Evolutionary conservation across 2,113 vertebrate genomes (phyloP).

Genomic region (Halcyon senegalensis): DNA sequence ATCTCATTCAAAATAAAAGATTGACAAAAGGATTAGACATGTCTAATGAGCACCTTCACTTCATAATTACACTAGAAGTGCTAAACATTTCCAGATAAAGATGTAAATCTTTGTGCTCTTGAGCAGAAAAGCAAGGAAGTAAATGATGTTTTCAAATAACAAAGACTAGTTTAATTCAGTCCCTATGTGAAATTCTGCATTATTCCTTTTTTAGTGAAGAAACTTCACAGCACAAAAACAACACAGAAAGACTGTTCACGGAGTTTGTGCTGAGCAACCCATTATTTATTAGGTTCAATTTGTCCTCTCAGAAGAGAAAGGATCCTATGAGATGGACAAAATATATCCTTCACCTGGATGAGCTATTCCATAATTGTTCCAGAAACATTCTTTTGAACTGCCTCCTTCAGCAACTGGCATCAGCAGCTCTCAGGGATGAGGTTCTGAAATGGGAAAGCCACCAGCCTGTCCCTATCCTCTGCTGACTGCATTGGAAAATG

Average conservation of each 20-base stretch:
- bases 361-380: neutral
- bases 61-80: neutral
- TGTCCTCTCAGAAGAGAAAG: neutral
- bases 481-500: neutral
- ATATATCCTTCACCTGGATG: neutral
- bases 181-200: neutral
- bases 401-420: neutral
- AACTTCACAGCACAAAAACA: neutral
- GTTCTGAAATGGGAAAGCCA: neutral
- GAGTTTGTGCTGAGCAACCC: accelerated
- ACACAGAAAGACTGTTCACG: neutral
- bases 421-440: neutral
- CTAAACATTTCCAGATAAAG: conserved; percentile 12
- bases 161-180: neutral
- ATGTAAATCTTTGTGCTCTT: neutral
- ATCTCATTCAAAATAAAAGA: neutral
- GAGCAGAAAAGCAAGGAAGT: neutral
- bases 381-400: accelerated
- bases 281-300: neutral
- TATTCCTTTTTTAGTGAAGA: neutral
- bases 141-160: neutral
- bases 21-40: neutral
- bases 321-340: neutral
- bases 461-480: neutral
- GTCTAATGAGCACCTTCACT: conserved; percentile 11